These are phyloP conservation scores for Anguilla obscura DNA, from an alignment of 2,797 vertebrate species.

Conservation along the genomic window DNA sequence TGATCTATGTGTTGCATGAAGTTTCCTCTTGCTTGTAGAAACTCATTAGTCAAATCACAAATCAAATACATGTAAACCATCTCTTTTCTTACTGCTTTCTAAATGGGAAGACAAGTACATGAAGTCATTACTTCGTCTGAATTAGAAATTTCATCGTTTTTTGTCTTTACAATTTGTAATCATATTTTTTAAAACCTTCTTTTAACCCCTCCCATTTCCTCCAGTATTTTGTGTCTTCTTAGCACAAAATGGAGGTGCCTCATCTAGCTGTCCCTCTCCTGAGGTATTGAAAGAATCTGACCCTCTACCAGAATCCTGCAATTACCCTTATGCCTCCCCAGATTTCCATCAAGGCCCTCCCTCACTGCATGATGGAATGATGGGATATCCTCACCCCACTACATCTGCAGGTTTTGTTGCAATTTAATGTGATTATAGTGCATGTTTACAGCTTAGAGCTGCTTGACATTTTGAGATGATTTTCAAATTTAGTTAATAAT, in stretches of 20 bases:
- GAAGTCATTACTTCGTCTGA: not conserved
- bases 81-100: constrained; percentile 47
- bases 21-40: not conserved
- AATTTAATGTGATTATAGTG: not conserved
- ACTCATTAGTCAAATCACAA: not conserved
- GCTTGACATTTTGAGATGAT: not conserved
- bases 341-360: constrained; percentile 64
- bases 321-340: constrained; percentile 70
- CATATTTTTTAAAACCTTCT: not conserved
- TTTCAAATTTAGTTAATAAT: no score
- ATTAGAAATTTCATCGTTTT: not conserved
- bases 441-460: not conserved
- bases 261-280: constrained; percentile 65
- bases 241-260: constrained; percentile 68
- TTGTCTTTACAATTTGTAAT: not conserved
- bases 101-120: constrained; percentile 73
- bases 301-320: constrained; percentile 66
- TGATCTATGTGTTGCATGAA: not conserved
- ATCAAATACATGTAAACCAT: not conserved
- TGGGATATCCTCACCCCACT: constrained; percentile 68
- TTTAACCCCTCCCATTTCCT: not conserved
- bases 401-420: constrained; percentile 60
- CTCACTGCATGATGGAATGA: constrained; percentile 57
- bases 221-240: constrained; percentile 83
- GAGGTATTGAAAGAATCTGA: constrained; percentile 74